A percentile compares a stretch with the other conserved stretches of the same genome.
phyloP scores from a whole-genome alignment of 2,113 vertebrate species.

The Prietella phreatophila region DNA sequence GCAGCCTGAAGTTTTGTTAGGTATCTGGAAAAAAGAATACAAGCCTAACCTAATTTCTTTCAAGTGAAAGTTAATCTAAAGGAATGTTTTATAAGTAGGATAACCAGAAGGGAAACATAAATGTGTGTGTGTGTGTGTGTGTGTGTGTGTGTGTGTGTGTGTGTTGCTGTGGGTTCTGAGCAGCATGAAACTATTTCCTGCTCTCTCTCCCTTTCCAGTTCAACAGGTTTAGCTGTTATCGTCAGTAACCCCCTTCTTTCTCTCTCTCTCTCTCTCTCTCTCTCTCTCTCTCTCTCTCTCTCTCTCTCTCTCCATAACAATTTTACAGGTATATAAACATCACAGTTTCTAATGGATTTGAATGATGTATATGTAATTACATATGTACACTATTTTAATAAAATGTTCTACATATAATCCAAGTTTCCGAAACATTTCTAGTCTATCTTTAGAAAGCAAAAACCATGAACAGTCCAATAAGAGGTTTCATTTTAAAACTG shows the following conservation, averaged over 20 bases:
- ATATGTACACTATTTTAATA: background rate
- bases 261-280: slow-evolving; percentile 14
- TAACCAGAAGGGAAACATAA: background rate
- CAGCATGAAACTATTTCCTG: slow-evolving; percentile 57
- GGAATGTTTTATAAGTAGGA: background rate
- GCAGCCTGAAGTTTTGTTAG: background rate
- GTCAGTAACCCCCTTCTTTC: slow-evolving; percentile 15
- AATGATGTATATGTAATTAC: background rate
- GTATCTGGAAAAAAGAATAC: background rate
- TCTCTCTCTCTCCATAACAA: background rate
- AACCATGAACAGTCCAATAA: background rate
- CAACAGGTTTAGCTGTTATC: slow-evolving; percentile 61
- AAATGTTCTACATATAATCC: too few species aligned
- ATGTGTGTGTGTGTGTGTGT: background rate
- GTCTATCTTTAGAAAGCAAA: background rate
- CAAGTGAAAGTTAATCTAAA: background rate
- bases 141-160: background rate
- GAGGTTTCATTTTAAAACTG: background rate
- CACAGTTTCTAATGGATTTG: background rate
- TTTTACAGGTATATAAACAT: background rate
- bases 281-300: background rate
- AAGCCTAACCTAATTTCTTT: background rate
- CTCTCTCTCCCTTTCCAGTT: slow-evolving; percentile 61
- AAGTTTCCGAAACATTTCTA: background rate
- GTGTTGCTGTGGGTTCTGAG: slow-evolving; percentile 43